phyloP scores from a whole-genome alignment of 2,113 vertebrate genomes.

The Antennarius striatus region DNA sequence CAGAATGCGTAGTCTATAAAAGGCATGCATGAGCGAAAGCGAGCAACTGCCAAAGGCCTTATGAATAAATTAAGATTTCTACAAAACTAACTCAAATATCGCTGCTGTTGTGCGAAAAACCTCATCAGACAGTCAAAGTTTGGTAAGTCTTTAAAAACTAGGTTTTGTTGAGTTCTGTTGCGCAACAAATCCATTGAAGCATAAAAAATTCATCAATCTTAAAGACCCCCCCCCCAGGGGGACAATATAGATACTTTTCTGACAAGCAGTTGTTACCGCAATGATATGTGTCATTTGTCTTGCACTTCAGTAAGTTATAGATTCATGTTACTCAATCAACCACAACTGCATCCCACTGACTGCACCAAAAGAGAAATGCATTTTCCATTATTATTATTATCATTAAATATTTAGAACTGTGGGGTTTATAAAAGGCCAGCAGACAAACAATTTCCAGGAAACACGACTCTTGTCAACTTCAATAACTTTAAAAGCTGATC shows the following conservation, averaged over 20 bases:
- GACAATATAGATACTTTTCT: background rate
- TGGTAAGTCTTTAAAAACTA: too few species aligned
- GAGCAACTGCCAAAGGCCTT: background rate
- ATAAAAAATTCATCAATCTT: background rate
- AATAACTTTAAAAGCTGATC: background rate
- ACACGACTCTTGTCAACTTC: background rate
- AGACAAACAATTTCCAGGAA: background rate
- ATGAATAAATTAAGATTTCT: background rate
- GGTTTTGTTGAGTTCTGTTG: too few species aligned
- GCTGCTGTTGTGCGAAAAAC: background rate
- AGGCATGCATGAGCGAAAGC: constrained; percentile 9
- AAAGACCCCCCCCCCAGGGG: background rate
- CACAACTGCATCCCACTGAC: constrained; percentile 4
- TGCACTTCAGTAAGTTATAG: constrained; percentile 5
- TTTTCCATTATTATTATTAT: constrained; percentile 24
- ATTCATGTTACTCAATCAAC: constrained; percentile 15
- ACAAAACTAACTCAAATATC: background rate
- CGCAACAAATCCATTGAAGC: background rate
- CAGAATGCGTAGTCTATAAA: constrained; percentile 1
- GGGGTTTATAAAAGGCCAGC: background rate
- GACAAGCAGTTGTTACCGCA: background rate
- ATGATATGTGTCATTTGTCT: constrained; percentile 18
- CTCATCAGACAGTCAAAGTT: too few species aligned
- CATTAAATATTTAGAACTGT: constrained; percentile 33
- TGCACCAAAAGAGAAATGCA: constrained; percentile 23